phyloP scores from a whole-genome alignment of 2,888 invertebrate species.

The Drosophila borborema region DNA sequence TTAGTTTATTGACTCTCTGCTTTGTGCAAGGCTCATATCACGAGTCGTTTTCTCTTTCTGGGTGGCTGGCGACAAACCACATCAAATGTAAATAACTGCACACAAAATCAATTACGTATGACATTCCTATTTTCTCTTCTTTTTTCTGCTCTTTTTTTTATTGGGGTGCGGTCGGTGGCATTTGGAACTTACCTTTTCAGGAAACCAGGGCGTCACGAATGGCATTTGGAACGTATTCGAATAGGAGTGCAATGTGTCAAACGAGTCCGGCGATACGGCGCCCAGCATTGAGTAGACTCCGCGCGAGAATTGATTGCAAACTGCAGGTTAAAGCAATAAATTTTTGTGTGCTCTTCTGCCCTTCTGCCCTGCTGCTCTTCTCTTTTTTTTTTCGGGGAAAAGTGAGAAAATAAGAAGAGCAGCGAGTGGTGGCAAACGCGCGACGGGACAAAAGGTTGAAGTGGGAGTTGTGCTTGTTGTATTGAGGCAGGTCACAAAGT shows the following conservation, averaged over 20 bases:
- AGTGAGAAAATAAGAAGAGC: constrained; percentile 21
- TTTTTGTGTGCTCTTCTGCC: constrained; percentile 28
- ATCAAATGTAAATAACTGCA: constrained; percentile 75
- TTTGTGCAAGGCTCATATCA: constrained; percentile 29
- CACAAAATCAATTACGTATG: constrained; percentile 64
- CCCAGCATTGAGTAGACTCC: constrained; percentile 96
- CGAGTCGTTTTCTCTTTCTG: constrained; percentile 13
- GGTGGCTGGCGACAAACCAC: constrained; percentile 55
- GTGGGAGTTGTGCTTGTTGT: constrained; percentile 3
- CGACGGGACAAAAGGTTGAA: constrained; percentile 28
- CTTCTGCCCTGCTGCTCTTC: background rate
- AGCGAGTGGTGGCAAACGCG: constrained; percentile 2
- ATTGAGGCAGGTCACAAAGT: constrained; percentile 12
- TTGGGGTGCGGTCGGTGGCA: constrained; percentile 5
- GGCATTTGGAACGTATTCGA: constrained; percentile 98
- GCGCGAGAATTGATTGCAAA: constrained; percentile 95
- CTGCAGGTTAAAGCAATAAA: constrained; percentile 86
- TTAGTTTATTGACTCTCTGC: constrained; percentile 57
- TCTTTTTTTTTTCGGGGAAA: constrained; percentile 11
- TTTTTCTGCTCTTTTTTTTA: constrained; percentile 39
- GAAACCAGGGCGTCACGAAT: constrained; percentile 97
- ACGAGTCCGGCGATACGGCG: constrained; percentile 96
- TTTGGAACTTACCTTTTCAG: constrained; percentile 90
- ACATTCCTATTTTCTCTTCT: constrained; percentile 33
- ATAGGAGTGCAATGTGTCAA: constrained; percentile 96